phyloP scores from a whole-genome alignment of 1,140 invertebrate genomes.

The Drosophila sucinea region DNA sequence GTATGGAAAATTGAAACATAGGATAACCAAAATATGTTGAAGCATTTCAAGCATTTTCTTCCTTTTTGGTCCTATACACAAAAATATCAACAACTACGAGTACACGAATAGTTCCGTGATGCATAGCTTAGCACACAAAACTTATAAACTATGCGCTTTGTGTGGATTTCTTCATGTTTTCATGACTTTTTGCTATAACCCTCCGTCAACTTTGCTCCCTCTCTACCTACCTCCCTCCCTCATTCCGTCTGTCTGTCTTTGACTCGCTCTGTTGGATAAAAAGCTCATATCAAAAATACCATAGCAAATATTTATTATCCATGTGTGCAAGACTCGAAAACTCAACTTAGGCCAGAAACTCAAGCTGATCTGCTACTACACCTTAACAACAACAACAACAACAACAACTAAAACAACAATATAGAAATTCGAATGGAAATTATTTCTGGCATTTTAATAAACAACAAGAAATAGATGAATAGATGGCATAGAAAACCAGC shows the following conservation, averaged over 20 bases:
- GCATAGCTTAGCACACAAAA: slow-evolving; percentile 42
- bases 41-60: slow-evolving; percentile 55
- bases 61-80: neutral
- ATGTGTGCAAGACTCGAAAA: slow-evolving; percentile 56
- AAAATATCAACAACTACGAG: neutral
- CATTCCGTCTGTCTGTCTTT: slow-evolving; percentile 12
- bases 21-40: slow-evolving; percentile 23
- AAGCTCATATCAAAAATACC: slow-evolving; percentile 72
- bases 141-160: slow-evolving; percentile 70
- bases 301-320: slow-evolving; percentile 78
- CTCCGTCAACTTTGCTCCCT: neutral
- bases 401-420: slow-evolving; percentile 42
- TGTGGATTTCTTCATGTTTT: slow-evolving; percentile 27
- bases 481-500: slow-evolving; percentile 32
- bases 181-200: slow-evolving; percentile 13
- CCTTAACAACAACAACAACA: slow-evolving; percentile 27
- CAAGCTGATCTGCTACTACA: slow-evolving; percentile 40
- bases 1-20: slow-evolving; percentile 45
- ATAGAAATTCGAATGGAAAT: slow-evolving; percentile 55
- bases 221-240: neutral
- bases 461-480: slow-evolving; percentile 43
- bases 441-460: slow-evolving; percentile 78
- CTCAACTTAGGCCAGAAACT: slow-evolving; percentile 30
- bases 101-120: slow-evolving; percentile 16
- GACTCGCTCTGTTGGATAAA: slow-evolving; percentile 47